Evolutionary conservation across 2,113 vertebrate genomes (phyloP).

Genomic region (Nerophis lumbriciformis): DNA sequence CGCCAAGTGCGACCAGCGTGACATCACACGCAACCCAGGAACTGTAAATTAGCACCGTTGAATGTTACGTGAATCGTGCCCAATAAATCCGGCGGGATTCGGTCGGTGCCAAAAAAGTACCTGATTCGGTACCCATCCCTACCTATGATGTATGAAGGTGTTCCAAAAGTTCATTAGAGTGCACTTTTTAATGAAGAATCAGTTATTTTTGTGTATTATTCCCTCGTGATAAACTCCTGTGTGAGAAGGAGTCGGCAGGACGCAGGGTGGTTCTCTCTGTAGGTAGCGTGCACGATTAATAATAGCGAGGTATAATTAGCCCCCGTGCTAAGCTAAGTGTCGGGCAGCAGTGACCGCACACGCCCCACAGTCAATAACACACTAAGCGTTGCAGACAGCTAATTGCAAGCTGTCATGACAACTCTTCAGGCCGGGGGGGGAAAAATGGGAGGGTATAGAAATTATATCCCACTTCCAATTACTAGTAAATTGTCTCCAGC

Average conservation of each 20-base stretch:
- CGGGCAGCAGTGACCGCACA: slow-evolving; percentile 25
- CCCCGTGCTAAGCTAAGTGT: slow-evolving; percentile 36
- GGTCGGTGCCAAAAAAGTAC: too few relatives aligned
- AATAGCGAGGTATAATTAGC: slow-evolving; percentile 60
- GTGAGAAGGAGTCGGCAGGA: background rate
- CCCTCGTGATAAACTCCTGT: background rate
- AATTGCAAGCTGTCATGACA: slow-evolving; percentile 70
- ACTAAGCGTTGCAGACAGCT: slow-evolving; percentile 47
- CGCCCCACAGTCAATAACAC: slow-evolving; percentile 59
- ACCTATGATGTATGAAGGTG: too few relatives aligned
- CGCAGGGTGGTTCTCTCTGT: background rate
- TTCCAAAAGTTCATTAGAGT: too few relatives aligned
- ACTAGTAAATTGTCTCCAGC: slow-evolving; percentile 48
- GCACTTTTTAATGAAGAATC: background rate
- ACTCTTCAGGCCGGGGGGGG: slow-evolving; percentile 36
- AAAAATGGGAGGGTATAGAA: background rate
- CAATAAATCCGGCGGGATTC: too few relatives aligned
- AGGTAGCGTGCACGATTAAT: slow-evolving; percentile 38
- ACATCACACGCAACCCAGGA: too few relatives aligned
- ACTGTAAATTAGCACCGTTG: too few relatives aligned
- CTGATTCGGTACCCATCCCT: too few relatives aligned
- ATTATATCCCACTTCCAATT: slow-evolving; percentile 58
- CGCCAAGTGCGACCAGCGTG: too few relatives aligned
- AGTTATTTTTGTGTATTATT: background rate
- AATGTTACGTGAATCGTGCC: too few relatives aligned